Conservation (phyloP, 2,888 invertebrate genomes). For the Diabrotica balteata region DNA sequence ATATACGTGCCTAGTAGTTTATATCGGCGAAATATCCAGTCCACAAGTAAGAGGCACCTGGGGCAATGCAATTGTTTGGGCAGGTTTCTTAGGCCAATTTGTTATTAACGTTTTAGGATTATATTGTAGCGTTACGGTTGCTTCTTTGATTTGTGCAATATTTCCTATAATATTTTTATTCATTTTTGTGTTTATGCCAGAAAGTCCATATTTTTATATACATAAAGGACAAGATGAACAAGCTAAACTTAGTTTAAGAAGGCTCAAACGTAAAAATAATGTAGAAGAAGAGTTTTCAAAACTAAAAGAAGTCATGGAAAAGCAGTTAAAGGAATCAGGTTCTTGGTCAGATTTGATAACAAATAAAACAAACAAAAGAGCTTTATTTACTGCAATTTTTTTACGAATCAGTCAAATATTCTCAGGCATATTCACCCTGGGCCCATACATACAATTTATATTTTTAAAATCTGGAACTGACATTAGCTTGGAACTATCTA, state of each 20-base stretch:
- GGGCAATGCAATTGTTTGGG: constrained; percentile 47
- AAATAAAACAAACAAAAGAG: constrained; percentile 48
- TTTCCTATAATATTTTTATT: constrained; percentile 66
- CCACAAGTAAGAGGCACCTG: constrained; percentile 49
- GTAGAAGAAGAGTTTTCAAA: constrained; percentile 45
- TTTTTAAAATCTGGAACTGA: constrained; percentile 52
- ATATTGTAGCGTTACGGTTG: constrained; percentile 62
- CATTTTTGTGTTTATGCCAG: constrained; percentile 68
- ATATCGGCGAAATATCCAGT: constrained; percentile 49
- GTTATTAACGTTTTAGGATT: constrained; percentile 61
- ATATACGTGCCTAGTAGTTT: constrained; percentile 44
- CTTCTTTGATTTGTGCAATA: constrained; percentile 65
- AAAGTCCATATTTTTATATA: constrained; percentile 56
- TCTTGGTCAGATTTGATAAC: constrained; percentile 49
- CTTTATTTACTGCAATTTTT: constrained; percentile 47
- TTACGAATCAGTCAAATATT: constrained; percentile 50
- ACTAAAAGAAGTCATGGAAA: constrained; percentile 44
- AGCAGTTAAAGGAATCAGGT: constrained; percentile 51
- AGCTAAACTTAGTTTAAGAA: constrained; percentile 44
- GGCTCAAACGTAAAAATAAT: constrained; percentile 41
- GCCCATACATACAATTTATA: constrained; percentile 49
- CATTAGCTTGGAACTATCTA: constrained; percentile 47
- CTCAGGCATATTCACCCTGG: constrained; percentile 47
- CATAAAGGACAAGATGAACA: constrained; percentile 42
- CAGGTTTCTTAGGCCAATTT: constrained; percentile 46